Conservation (phyloP, 2,888 invertebrate species). For the Podabrus alpinus region DNA sequence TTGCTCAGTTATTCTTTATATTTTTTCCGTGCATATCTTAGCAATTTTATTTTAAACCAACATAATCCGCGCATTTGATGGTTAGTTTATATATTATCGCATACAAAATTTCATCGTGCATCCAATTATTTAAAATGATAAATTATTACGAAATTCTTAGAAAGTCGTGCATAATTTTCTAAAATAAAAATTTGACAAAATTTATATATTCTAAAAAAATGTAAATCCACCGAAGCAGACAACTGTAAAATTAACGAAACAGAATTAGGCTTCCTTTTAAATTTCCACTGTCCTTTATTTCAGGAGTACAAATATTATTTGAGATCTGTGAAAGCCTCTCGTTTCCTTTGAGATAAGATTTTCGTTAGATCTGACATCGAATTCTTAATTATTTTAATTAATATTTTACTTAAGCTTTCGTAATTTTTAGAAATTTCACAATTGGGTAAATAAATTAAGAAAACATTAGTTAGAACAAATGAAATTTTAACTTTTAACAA, state of each 20-base stretch:
- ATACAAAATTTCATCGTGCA: too few species aligned
- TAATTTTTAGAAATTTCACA: not conserved
- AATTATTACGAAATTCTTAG: too few species aligned
- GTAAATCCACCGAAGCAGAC: not conserved
- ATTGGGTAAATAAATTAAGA: not conserved
- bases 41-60: too few species aligned
- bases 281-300: not conserved
- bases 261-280: not conserved
- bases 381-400: too few species aligned
- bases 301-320: not conserved
- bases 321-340: not conserved
- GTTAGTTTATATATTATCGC: too few species aligned
- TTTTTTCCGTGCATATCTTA: too few species aligned
- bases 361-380: too few species aligned
- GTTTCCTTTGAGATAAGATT: not conserved
- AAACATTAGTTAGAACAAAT: not conserved
- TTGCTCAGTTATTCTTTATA: too few species aligned
- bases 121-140: too few species aligned
- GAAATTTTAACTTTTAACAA: slow-evolving; percentile 2
- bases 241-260: not conserved
- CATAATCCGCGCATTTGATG: too few species aligned
- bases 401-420: not conserved
- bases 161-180: not conserved
- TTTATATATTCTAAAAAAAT: not conserved
- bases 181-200: not conserved